A percentile compares a stretch with the other conserved stretches of the same genome.
Conservation (phyloP, 2,888 invertebrate species). For the Agrypnus murinus region DNA sequence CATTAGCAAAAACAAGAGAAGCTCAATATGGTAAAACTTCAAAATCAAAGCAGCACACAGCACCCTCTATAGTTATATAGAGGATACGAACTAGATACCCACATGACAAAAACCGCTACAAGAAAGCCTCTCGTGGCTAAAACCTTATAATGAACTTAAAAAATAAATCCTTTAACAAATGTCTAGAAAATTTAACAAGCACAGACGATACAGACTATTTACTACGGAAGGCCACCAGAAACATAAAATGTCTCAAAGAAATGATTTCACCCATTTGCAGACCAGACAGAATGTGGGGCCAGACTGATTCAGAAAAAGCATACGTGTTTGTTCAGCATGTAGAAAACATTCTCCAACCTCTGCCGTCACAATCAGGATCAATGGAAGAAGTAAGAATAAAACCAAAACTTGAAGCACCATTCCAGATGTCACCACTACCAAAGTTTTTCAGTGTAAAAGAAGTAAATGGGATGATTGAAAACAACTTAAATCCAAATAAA, state of each 20-base stretch:
- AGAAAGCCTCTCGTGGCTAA: conserved; percentile 10
- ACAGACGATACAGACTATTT: conserved; percentile 15
- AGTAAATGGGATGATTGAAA: conserved; percentile 11
- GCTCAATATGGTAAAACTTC: conserved; percentile 8
- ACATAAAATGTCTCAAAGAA: conserved; percentile 4
- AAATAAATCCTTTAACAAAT: conserved; percentile 19
- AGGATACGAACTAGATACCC: too few relatives aligned
- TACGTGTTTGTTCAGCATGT: conserved; percentile 6
- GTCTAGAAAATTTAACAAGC: conserved; percentile 7
- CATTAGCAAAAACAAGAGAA: conserved; percentile 8
- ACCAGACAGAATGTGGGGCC: background rate
- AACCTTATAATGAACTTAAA: conserved; percentile 8
- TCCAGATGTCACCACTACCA: conserved; percentile 20
- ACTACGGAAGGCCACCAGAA: conserved; percentile 16
- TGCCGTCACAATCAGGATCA: conserved; percentile 6
- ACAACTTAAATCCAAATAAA: conserved; percentile 8
- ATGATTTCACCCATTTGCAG: background rate
- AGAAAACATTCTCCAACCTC: conserved; percentile 15
- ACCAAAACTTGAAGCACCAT: conserved; percentile 16
- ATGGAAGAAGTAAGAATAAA: conserved; percentile 17
- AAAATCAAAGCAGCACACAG: conserved; percentile 8
- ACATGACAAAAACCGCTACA: conserved; percentile 4
- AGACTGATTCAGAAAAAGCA: conserved; percentile 5
- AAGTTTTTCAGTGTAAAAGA: conserved; percentile 4
- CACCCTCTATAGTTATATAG: too few relatives aligned